These are phyloP conservation scores for Gastrophysa polygoni DNA, from an alignment of 2,888 invertebrate genomes.

Conservation along the genomic window DNA sequence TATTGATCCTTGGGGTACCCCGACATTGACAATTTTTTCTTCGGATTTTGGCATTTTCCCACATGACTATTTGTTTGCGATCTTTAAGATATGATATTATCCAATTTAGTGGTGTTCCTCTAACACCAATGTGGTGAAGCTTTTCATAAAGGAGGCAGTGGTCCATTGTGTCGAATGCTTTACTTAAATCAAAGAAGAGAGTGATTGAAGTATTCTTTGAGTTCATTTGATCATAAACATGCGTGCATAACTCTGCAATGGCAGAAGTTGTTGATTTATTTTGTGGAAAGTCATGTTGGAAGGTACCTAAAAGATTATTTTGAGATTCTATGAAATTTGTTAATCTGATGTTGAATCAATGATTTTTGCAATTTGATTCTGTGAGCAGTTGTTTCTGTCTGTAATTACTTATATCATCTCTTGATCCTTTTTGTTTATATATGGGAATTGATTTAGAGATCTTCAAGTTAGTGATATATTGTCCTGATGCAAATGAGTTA, in stretches of 20 bases:
- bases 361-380: slow-evolving; percentile 10
- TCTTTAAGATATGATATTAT: no score
- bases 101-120: slow-evolving; percentile 8
- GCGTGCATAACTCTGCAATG: slow-evolving; percentile 2
- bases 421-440: slow-evolving; percentile 11
- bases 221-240: slow-evolving; percentile 6
- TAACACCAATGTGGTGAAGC: slow-evolving; percentile 7
- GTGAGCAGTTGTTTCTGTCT: slow-evolving; percentile 15
- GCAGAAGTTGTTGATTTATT: slow-evolving; percentile 12
- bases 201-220: slow-evolving; percentile 7
- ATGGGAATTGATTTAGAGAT: slow-evolving; percentile 8
- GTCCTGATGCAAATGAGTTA: slow-evolving; percentile 5
- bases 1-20: no score
- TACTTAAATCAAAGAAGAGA: no score
- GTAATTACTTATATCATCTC: slow-evolving; percentile 4
- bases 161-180: no score
- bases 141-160: neutral
- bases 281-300: slow-evolving; percentile 12
- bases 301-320: slow-evolving; percentile 5
- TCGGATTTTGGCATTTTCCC: no score
- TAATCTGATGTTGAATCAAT: slow-evolving; percentile 10
- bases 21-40: no score
- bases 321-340: slow-evolving; percentile 5
- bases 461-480: neutral
- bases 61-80: no score